Base-by-base conservation (phyloP, 1,140 invertebrate genomes). In the Helicoverpa armigera region DNA sequence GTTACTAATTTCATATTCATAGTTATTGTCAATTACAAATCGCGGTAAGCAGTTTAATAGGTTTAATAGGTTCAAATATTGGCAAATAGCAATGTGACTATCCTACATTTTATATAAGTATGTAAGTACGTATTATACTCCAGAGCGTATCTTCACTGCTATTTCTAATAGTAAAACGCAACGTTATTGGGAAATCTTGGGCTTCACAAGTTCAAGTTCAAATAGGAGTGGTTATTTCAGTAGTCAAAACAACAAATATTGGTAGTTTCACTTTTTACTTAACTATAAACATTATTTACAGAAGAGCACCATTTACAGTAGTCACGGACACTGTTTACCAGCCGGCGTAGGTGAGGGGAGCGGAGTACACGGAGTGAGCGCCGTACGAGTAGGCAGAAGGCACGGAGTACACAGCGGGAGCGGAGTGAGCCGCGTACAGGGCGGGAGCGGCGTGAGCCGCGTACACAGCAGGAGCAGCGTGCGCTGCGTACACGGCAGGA, bases 231-330 rank as follows among this genome's bases (percentile, higher is more conserved):
- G 35, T 7, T 1, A 9, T 9, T 43, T 43, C 9, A 43, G 35
- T 7, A 73, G 53, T 35, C 29, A 77, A 79, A 54, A 51, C 51
- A 77, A 50, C 51, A 73, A 74, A 70, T 23, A 67, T 80, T 31
- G 56, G 77, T 83, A 81, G 76, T 81, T 82, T 83, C 80, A 83
- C 72, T 70, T 83, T 82, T 77, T 70, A 69, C 82, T 80, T 81
- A 82, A 83, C 82, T 50, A 31, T 60, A 60, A 73, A 74, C 61
- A 58, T 75, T 84, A 86, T 82, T 79, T 82, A 83, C 79, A 83
- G 79, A 51, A 73, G 61, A 48, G 74, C 53, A 75, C 67, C 72
- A 63, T 23, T 18, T 14, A 48, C 11, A 18, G 13, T 3, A 29
- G 3, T 13, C n/a, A 67, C 2, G 31, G 63, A 4, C 16, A 5